Evolutionary conservation across 2,888 invertebrate species (phyloP).

Genomic region (Leptothorax acervorum): DNA sequence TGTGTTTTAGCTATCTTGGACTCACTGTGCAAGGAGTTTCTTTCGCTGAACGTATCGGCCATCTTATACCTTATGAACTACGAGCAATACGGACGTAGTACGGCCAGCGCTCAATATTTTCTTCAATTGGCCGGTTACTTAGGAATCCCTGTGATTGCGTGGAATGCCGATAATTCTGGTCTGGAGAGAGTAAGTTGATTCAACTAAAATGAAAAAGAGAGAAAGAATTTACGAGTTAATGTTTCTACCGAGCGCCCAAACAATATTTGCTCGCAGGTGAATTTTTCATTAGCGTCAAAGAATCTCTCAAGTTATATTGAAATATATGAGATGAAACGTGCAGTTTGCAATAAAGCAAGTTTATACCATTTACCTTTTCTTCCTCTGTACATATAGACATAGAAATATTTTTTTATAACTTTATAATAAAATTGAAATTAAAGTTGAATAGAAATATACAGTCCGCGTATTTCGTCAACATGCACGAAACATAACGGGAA

Average conservation of each 20-base stretch:
- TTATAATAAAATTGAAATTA: not conserved
- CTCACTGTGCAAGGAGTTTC: constrained; percentile 95
- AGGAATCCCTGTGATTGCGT: constrained; percentile 98
- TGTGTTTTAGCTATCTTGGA: constrained; percentile 92
- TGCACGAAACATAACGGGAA: not conserved
- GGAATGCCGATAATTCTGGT: constrained; percentile 99
- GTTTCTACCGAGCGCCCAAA: not conserved
- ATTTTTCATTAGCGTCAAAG: constrained; percentile 23
- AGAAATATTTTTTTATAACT: not conserved
- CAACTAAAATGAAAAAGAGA: not conserved
- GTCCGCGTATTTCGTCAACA: not conserved
- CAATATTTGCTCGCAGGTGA: not conserved
- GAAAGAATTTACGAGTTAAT: constrained; percentile 19
- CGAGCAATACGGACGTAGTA: constrained; percentile 96
- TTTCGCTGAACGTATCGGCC: constrained; percentile 95
- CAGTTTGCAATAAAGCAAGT: not conserved
- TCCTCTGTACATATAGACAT: not conserved
- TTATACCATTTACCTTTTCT: not conserved
- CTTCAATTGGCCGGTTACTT: constrained; percentile 96
- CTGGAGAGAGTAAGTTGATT: constrained; percentile 87
- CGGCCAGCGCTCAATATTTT: constrained; percentile 97
- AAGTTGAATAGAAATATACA: not conserved
- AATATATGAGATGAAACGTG: not conserved
- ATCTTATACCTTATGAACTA: constrained; percentile 98
- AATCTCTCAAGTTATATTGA: constrained; percentile 22